Base-by-base conservation (phyloP, 2,113 vertebrate species). In the Mus pahari region DNA sequence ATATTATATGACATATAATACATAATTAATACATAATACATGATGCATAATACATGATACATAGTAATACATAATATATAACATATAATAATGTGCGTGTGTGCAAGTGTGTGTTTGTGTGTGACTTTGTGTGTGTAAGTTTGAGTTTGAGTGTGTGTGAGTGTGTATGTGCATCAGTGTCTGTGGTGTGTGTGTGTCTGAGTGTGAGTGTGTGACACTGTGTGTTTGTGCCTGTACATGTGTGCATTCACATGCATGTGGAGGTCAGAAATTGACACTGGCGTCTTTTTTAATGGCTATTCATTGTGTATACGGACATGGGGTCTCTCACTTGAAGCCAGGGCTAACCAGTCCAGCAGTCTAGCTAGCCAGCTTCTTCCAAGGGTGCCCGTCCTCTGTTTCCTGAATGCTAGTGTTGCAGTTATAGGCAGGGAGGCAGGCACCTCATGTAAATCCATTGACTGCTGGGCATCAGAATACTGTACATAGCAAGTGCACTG, bases 221-320 rank as follows among this genome's bases (percentile, higher is more conserved):
- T 73, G 70, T 73, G n/a, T 73, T n/a, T 73, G n/a, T 39, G 24
- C 8, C 26, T 64, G 9, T 2, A 13, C n/a, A 36, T 71, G n/a
- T 73, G 20, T 39, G n/a, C 60, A 7, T 42, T 82, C 53, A 60
- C 12, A 7, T 26, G 36, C 53, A 26, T 60, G 22, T 39, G 36
- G 36, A 28, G 19, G 55, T 6, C 1, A 5, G 36, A 39, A 13
- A 1, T 16, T 42, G 36, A 62, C 55, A 42, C 55, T 62, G n/a
- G 39, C 4, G 1, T 83, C n/a, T 62, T 42, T 83, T 7, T 62
- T 39, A 62, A 16, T 62, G 28, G n/a, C 55, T 98, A 94, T 62
- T 36, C 3, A 62, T 12, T 28, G n/a, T 60, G 4, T 60, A 60
- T 13, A 42, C 55, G 60, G 79, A 79, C 33, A 55, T 12, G 28